phyloP scores from a whole-genome alignment of 1,140 invertebrate species.

The Lasioglossum baleicum region DNA sequence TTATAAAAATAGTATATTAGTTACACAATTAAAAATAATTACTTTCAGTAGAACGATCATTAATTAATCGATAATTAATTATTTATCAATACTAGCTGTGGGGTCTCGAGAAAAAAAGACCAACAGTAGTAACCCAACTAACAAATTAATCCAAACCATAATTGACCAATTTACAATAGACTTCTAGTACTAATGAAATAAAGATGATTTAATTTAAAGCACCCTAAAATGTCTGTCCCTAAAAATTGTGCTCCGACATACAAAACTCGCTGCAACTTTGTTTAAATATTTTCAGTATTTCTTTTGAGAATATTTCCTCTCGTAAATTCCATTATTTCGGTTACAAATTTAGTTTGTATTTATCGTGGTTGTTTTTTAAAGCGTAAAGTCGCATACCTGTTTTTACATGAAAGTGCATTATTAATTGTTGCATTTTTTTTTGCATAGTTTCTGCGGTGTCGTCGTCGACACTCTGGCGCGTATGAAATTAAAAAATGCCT shows the following conservation, averaged over 20 bases:
- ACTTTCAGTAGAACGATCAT: background rate
- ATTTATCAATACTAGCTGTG: conserved; percentile 17
- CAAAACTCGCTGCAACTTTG: conserved; percentile 35
- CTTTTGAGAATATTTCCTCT: background rate
- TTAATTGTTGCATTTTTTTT: conserved; percentile 20
- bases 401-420: conserved; percentile 29
- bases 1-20: background rate
- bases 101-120: conserved; percentile 23
- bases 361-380: conserved; percentile 11
- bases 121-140: conserved; percentile 21
- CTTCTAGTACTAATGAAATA: conserved; percentile 4
- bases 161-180: conserved; percentile 2
- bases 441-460: background rate
- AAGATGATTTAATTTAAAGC: conserved; percentile 27
- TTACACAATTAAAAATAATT: background rate
- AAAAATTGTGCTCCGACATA: conserved; percentile 42
- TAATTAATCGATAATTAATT: conserved; percentile 17
- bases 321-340: background rate
- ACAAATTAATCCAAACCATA: conserved; percentile 15
- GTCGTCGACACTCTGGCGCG: background rate
- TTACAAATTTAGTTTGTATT: conserved; percentile 22
- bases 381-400: conserved; percentile 16
- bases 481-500: conserved; percentile 1
- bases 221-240: conserved; percentile 8
- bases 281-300: background rate